Evolutionary conservation across 2,888 invertebrate species (phyloP), one percentile per base, ranked within the genome.

Genomic region (Aquatica leii): DNA sequence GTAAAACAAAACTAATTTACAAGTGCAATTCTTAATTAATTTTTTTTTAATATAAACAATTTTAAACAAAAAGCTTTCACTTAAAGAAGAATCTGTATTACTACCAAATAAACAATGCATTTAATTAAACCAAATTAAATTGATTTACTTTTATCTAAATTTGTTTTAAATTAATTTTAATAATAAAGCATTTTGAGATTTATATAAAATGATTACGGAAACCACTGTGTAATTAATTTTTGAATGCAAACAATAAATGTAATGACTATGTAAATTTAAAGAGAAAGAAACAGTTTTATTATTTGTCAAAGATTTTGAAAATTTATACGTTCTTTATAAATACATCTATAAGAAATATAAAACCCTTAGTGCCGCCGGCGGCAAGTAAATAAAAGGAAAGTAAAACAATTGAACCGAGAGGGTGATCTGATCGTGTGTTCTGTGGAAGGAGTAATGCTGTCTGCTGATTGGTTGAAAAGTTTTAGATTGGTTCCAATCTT

Each of bases 401-500:
- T 75, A 75, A 77, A 75, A 76, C 76, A 75, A 76, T 74, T 71
- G 74, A 74, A 70, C 73, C 74, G 74, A 72, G 69, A 69, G 66
- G 67, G 64, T 69, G 69, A 68, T 68, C 65, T 68, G 66, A 68
- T 68, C 59, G 68, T 54, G 60, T 66, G 43, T 63, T 57, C 60
- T 58, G 58, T 61, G 61, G 67, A 65, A 74, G 76, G 75, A 74
- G 73, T 77, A 77, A 77, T 76, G 75, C 74, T 71, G 72, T 72
- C 73, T 68, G 69, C 74, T 74, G 78, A 80, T 80, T 80, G 79
- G 79, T 73, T 76, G 78, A 77, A 78, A 79, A 79, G 78, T 80
- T 78, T 79, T 77, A 78, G 78, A 79, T 80, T 78, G 77, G 74
- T 77, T 76, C 78, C 77, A 77, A 78, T 79, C 80, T 79, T 76